These are phyloP conservation scores for human (Homo sapiens) DNA, from an alignment of 2,113 vertebrate genomes.

Conservation along the genomic window GRCh38 chr4:18939001-18939500, in stretches of 20 bases:
- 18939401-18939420: constrained; percentile 16
- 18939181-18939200: background rate
- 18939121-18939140: constrained; percentile 55
- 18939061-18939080: constrained; percentile 35
- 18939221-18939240: background rate
- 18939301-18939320: background rate
- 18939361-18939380: background rate
- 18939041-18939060: constrained; percentile 7
- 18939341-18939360: background rate
- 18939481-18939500: background rate
- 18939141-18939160: background rate
- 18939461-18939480: background rate
- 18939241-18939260: background rate
- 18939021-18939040: constrained; percentile 43
- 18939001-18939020: constrained; percentile 13
- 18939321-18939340: background rate
- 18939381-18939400: background rate
- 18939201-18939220: background rate
- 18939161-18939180: background rate
- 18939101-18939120: constrained; percentile 49
- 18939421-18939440: background rate
- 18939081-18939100: constrained; percentile 19
- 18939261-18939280: background rate
- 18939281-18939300: background rate
- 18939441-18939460: background rate